Base-by-base conservation (phyloP, 2,888 invertebrate species). In the Plagiodera versicolora region DNA sequence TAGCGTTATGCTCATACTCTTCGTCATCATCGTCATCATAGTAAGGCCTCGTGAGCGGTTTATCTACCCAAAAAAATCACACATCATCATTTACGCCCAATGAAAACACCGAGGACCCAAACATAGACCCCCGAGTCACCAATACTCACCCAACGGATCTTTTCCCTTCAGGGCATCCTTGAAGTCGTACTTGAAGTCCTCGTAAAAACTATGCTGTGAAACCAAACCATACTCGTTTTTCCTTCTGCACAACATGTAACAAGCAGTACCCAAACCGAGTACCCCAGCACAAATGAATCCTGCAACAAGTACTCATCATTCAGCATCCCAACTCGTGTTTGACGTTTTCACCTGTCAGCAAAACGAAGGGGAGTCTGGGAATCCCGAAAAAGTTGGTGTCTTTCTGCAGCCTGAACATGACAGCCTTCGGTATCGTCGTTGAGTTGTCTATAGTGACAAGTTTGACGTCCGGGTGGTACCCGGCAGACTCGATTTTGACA, bases 351-450 rank as follows among this genome's bases (percentile, higher is more conserved):
- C 92, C 91, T 67, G 89, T 83, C 9, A 91, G 74, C 73, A 91
- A 84, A 30, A 93, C 86, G 75, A 94, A 94, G 1, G 89, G 83
- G 18, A 91, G 81, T 24, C 93, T 81, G 0, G 93, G 91, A 81
- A 94, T 80, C 0, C 93, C 93, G 68, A 90, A 81, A 14, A 92
- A 85, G 61, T 82, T 83, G 66, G 88, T 88, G 70, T 92, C 87
- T 10, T 82, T 81, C 48, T 84, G 83, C 56, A 94, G 74, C 66
- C 87, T 88, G 67, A 93, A 86, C 65, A 92, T 81, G 0, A 91
- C 81, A 57, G 87, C 83, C 16, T 84, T 83, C 0, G 85, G 83
- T 45, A 81, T 66, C 52, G 79, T 80, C 0, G 76, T 74, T n/a
- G 70, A 72, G 17, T 71, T 72, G 45, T 70, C 70, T 11, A 80